Evolutionary conservation across 1,140 invertebrate genomes (phyloP), one percentile per base, ranked within the genome.

Genomic region (Lethocerus indicus): DNA sequence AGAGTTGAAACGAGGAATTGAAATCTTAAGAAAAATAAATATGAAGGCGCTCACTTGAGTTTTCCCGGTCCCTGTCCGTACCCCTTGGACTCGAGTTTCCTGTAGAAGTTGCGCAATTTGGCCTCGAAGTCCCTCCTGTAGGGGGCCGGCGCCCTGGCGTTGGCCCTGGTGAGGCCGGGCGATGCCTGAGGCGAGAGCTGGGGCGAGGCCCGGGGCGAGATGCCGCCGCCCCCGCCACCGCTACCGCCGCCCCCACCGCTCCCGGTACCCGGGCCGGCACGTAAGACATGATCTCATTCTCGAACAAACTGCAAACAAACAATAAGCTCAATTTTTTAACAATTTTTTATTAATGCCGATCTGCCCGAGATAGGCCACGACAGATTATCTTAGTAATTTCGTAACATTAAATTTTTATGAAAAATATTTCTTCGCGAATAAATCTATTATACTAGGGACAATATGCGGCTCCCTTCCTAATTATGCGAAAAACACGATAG

Each of bases 221-320:
- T 26, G 13, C 51, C 52, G 24, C 52, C 50, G 24, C 18, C 2
- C n/a, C 47, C 2, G 47, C 21, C 1, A 40, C 27, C 48, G 25
- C 37, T 7, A n/a, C n/a, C n/a, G 47, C 35, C 25, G 49, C 41
- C 37, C n/a, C 37, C n/a, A n/a, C 16, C 12, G 24, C 18, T 3
- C n/a, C 47, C 2, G 47, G 18, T 1, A 40, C 27, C 48, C 16
- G 25, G 12, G 83, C 80, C 53, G 90, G 90, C 60, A 94, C 85
- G 68, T 93, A 94, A 48, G 87, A 91, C 89, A 94, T 94, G 60
- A 96, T 94, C 73, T 96, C 91, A 74, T 94, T 87, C 65, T 96
- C 90, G 72, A 94, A 95, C 57, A 94, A 76, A 73, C 89, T 93
- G 73, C 27, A 78, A 75, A 55, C 60, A 57, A 61, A 59, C 21